A percentile compares a stretch with the other conserved stretches of the same genome.
phyloP scores from a whole-genome alignment of 2,888 invertebrate species.

The Elegia similella region DNA sequence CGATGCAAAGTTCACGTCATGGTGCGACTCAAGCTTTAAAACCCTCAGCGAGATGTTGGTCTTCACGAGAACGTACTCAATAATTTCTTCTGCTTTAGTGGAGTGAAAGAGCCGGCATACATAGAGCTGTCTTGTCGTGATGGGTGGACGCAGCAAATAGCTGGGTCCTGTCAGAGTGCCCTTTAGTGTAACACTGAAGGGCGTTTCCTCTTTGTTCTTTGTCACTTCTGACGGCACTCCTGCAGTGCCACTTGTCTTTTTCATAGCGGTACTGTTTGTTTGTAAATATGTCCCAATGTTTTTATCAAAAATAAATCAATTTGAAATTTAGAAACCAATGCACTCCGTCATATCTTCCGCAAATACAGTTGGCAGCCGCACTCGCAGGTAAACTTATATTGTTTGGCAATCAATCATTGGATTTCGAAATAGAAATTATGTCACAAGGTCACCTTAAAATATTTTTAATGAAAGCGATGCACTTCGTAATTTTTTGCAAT shows the following conservation, averaged over 20 bases:
- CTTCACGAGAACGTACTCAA: not conserved
- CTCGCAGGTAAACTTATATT: conserved; percentile 6
- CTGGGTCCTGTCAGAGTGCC: too few species aligned
- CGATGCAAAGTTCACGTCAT: not conserved
- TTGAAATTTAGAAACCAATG: not conserved
- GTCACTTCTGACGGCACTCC: too few species aligned
- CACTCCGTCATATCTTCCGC: not conserved
- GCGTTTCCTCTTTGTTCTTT: too few species aligned
- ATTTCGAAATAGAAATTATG: not conserved
- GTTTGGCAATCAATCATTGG: conserved; percentile 6
- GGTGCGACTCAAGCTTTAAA: not conserved
- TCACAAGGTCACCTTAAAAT: not conserved
- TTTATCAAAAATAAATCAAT: too few species aligned
- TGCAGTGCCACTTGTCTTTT: too few species aligned
- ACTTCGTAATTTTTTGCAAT: not conserved
- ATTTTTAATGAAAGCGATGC: not conserved
- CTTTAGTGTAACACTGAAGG: too few species aligned
- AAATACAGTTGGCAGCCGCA: not conserved
- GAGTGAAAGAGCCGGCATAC: not conserved
- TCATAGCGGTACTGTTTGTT: too few species aligned
- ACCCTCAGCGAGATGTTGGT: not conserved
- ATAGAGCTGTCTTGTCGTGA: too few species aligned
- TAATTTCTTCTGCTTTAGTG: not conserved
- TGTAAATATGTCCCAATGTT: too few species aligned
- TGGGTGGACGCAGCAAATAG: too few species aligned